Evolutionary conservation across 1,140 invertebrate species (phyloP).

Genomic region (Bombyx mandarina): DNA sequence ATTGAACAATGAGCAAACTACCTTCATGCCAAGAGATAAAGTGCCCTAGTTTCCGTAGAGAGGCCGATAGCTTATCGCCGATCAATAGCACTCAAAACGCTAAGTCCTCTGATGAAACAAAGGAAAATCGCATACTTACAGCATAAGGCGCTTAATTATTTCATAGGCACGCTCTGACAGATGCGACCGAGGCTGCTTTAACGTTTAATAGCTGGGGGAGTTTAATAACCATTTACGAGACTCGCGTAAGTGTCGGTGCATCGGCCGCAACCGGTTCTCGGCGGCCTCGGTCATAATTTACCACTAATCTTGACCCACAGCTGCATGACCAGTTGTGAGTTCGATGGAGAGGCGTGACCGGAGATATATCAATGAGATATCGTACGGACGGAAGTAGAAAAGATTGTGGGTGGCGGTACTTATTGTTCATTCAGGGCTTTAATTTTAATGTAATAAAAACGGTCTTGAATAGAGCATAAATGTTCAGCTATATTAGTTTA

Average conservation of each 20-base stretch:
- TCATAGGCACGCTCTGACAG: constrained; percentile 5
- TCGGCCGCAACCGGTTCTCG: constrained; percentile 46
- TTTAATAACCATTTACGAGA: constrained; percentile 19
- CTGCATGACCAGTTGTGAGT: constrained; percentile 35
- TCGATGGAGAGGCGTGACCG: constrained; percentile 13
- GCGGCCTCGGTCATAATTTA: constrained; percentile 35
- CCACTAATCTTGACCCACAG: constrained; percentile 62
- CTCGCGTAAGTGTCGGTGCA: constrained; percentile 39
- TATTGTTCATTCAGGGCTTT: not conserved
- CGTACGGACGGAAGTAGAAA: constrained; percentile 27
- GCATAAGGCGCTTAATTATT: not conserved
- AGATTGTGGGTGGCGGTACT: constrained; percentile 18
- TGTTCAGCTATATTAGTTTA: not conserved
- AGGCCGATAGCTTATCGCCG: constrained; percentile 46
- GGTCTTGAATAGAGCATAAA: not conserved
- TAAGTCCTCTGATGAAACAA: constrained; percentile 9
- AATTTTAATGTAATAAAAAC: not conserved
- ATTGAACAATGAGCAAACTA: not conserved
- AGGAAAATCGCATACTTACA: constrained; percentile 2
- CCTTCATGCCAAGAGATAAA: constrained; percentile 28
- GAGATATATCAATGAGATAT: constrained; percentile 17
- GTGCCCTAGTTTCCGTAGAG: constrained; percentile 44
- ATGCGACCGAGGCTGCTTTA: no score
- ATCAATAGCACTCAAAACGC: constrained; percentile 45
- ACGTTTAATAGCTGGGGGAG: not conserved